phyloP scores from a whole-genome alignment of 2,888 invertebrate species.

The Siphlonurus alternatus region DNA sequence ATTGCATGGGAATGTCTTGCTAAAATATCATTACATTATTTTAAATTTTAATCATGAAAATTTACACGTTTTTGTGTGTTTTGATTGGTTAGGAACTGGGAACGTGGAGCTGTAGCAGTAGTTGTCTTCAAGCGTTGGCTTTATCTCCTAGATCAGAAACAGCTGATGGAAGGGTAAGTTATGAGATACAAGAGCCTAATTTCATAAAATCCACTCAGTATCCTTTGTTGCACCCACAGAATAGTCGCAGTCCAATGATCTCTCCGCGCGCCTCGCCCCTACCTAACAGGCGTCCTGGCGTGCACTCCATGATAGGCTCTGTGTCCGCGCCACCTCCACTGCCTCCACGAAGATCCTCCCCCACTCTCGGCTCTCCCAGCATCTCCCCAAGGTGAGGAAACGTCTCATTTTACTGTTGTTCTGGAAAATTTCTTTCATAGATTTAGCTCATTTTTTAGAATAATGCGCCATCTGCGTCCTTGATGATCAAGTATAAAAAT shows the following conservation, averaged over 20 bases:
- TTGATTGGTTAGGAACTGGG: conserved; percentile 34
- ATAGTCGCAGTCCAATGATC: conserved; percentile 35
- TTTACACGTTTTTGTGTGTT: no score
- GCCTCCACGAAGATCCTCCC: conserved; percentile 41
- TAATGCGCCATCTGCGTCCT: no score
- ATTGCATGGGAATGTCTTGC: no score
- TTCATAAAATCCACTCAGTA: conserved; percentile 3
- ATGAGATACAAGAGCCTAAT: conserved; percentile 3
- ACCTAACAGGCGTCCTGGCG: conserved; percentile 20
- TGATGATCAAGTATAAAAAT: no score
- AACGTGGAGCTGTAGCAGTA: conserved; percentile 33
- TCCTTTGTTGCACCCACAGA: conserved; percentile 20
- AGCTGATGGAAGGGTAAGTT: conserved; percentile 24
- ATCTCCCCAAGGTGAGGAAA: conserved; percentile 19
- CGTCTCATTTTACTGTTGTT: neutral
- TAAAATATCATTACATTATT: no score
- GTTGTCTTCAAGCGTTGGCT: conserved; percentile 34
- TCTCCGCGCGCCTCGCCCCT: conserved; percentile 41
- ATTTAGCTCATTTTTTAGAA: no score
- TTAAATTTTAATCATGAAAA: no score
- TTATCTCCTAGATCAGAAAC: conserved; percentile 33
- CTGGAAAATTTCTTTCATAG: no score
- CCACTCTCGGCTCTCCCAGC: conserved; percentile 26
- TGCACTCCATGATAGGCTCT: conserved; percentile 17
- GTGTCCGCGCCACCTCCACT: conserved; percentile 33